These are phyloP conservation scores for Zaprionus kolodkinae DNA, from an alignment of 1,140 invertebrate genomes.

Conservation along the genomic window DNA sequence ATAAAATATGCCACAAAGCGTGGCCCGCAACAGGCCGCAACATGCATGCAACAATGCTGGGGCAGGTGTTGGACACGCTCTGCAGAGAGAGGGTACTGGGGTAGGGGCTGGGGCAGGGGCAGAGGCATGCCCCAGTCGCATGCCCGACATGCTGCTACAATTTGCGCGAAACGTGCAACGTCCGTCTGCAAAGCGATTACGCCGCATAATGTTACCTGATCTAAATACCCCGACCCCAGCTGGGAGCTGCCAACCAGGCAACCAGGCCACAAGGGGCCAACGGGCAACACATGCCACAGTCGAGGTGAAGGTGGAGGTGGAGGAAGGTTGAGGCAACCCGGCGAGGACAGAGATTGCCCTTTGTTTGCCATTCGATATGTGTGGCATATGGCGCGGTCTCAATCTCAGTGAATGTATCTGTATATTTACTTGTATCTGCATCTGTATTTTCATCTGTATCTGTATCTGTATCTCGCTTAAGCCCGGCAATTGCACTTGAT, in stretches of 20 bases:
- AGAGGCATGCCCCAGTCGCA: conserved; percentile 35
- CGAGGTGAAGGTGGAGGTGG: background rate
- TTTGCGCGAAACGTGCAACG: conserved; percentile 72
- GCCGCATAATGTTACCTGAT: conserved; percentile 59
- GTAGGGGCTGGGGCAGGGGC: background rate
- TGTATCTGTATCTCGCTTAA: conserved; percentile 6
- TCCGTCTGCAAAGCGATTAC: conserved; percentile 61
- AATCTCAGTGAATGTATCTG: conserved; percentile 20
- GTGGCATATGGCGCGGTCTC: conserved; percentile 53
- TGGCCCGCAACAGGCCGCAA: conserved; percentile 28
- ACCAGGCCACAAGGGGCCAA: conserved; percentile 2
- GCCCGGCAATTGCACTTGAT: conserved; percentile 60
- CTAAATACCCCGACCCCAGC: conserved; percentile 53
- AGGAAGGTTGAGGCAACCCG: background rate
- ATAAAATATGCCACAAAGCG: conserved; percentile 43
- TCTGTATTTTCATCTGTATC: conserved; percentile 10
- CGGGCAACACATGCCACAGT: conserved; percentile 36
- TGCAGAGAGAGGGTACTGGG: background rate
- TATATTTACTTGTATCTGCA: conserved; percentile 28
- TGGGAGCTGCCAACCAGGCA: conserved; percentile 3
- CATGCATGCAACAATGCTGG: conserved; percentile 27
- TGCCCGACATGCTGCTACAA: conserved; percentile 48
- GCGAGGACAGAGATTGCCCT: background rate
- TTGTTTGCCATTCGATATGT: conserved; percentile 39
- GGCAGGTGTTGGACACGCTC: background rate